Conservation (phyloP, 1,140 invertebrate genomes). For the Leptonema lineaticorne region DNA sequence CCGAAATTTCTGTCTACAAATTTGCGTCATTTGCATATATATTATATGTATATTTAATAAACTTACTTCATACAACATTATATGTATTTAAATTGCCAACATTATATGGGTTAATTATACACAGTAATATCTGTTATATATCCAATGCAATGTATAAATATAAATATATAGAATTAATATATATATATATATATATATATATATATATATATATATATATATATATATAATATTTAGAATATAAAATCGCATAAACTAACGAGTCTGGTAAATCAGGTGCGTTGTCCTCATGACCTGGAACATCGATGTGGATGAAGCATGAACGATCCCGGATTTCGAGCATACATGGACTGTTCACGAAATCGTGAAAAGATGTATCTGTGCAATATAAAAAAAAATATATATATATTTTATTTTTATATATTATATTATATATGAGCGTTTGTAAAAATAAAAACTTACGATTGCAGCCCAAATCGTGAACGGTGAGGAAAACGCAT, state of each 20-base stretch:
- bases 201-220: no score
- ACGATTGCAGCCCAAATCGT: slow-evolving; percentile 90
- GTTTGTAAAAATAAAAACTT: slow-evolving; percentile 54
- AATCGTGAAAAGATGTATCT: slow-evolving; percentile 75
- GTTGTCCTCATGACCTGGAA: slow-evolving; percentile 86
- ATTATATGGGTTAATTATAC: no score
- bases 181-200: no score
- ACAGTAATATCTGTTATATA: no score
- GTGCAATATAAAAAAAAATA: slow-evolving; percentile 35
- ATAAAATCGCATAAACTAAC: slow-evolving; percentile 54
- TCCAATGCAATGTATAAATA: no score
- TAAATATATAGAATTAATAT: no score
- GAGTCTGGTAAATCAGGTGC: slow-evolving; percentile 67
- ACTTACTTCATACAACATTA: no score
- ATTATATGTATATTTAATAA: no score
- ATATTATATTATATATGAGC: background rate
- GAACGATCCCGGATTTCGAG: slow-evolving; percentile 80
- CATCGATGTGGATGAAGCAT: slow-evolving; percentile 85
- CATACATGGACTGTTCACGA: slow-evolving; percentile 80
- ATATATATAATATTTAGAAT: no score
- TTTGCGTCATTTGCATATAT: no score
- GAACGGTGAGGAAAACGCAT: slow-evolving; percentile 84
- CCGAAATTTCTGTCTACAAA: no score
- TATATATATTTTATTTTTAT: slow-evolving; percentile 4
- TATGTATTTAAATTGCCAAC: no score